Evolutionary conservation across 2,888 invertebrate genomes (phyloP).

Genomic region (Endomychus coccineus): DNA sequence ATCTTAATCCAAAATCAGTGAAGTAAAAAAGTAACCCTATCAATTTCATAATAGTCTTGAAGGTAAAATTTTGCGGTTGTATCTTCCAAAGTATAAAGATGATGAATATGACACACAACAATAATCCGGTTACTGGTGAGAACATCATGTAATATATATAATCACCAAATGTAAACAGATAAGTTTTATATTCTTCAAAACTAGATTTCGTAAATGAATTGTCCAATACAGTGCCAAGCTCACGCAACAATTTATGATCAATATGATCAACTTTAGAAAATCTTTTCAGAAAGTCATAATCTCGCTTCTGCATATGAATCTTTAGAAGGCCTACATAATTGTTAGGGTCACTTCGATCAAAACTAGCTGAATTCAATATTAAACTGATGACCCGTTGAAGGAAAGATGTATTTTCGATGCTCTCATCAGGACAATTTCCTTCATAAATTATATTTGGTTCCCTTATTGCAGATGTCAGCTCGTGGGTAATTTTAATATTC

Average conservation of each 20-base stretch:
- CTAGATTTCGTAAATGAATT: constrained; percentile 5
- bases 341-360: constrained; percentile 2
- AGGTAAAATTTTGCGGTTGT: constrained; percentile 10
- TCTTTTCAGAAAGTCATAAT: constrained; percentile 11
- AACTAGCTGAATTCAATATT: constrained; percentile 5
- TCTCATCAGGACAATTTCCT: background rate
- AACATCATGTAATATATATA: constrained; percentile 3
- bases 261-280: background rate
- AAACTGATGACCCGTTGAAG: constrained; percentile 3
- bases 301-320: constrained; percentile 5
- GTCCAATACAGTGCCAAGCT: constrained; percentile 5
- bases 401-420: background rate
- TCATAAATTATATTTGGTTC: background rate
- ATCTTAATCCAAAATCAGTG: constrained; percentile 10
- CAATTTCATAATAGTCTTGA: constrained; percentile 8
- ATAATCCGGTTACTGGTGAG: constrained; percentile 1
- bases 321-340: constrained; percentile 8
- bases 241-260: constrained; percentile 1
- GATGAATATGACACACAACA: background rate
- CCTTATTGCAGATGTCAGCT: background rate
- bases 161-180: constrained; percentile 5
- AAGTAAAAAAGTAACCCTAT: constrained; percentile 8
- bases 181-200: background rate
- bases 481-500: constrained; percentile 1
- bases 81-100: constrained; percentile 10